Conservation (phyloP, 2,888 invertebrate genomes). For the Elegia similella region DNA sequence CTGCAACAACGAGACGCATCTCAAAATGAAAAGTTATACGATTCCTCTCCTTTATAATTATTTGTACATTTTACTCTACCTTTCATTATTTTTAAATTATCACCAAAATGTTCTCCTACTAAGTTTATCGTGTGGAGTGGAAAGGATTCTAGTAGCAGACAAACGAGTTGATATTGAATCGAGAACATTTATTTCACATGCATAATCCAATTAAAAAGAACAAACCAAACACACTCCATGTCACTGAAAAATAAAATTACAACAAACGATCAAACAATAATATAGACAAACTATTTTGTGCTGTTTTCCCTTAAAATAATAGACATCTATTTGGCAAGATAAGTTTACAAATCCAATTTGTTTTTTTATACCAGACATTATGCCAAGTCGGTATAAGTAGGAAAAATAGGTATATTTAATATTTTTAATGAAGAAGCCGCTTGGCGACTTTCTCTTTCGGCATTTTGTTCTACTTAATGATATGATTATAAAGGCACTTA, state of each 20-base stretch:
- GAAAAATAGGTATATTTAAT: not conserved
- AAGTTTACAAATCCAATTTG: constrained; percentile 12
- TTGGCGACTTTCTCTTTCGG: not conserved
- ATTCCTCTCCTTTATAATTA: not conserved
- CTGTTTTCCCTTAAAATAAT: constrained; percentile 33
- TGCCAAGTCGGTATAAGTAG: not conserved
- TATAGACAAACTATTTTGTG: constrained; percentile 43
- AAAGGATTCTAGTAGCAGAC: constrained; percentile 27
- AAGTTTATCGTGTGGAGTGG: not conserved
- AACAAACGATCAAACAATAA: constrained; percentile 49
- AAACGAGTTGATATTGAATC: constrained; percentile 53
- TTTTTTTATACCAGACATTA: not conserved
- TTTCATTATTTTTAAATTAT: constrained; percentile 4
- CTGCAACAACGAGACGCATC: constrained; percentile 67
- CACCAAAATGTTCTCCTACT: not conserved
- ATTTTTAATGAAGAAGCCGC: not conserved
- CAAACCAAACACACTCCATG: constrained; percentile 76
- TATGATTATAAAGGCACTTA: constrained; percentile 37
- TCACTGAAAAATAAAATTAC: constrained; percentile 60
- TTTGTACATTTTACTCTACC: constrained; percentile 15
- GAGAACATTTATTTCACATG: constrained; percentile 80
- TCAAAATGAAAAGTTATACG: constrained; percentile 10
- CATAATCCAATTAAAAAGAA: constrained; percentile 66
- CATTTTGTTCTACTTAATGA: constrained; percentile 25
- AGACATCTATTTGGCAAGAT: constrained; percentile 17